Evolutionary conservation across 2,797 vertebrate species (phyloP).

Genomic region (Lepidocolaptes lacrymiger): DNA sequence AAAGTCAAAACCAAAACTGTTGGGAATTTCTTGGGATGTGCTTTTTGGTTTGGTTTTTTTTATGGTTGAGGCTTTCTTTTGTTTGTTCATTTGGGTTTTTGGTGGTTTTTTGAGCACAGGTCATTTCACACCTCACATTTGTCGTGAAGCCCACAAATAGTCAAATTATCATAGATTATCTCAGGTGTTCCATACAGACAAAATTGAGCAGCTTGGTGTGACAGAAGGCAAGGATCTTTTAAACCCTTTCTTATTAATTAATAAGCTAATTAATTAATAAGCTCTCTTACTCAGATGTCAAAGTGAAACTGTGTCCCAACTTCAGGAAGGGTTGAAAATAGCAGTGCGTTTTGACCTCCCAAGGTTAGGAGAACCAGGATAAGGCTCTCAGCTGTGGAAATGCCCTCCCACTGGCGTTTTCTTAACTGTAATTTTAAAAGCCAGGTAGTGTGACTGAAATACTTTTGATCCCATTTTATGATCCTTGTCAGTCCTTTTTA

Average conservation of each 20-base stretch:
- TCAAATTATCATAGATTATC: not conserved
- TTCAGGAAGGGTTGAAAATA: not conserved
- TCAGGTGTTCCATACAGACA: not conserved
- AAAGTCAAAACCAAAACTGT: not conserved
- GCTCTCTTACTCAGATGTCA: not conserved
- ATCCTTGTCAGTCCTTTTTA: not conserved
- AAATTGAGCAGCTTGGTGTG: not conserved
- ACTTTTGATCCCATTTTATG: not conserved
- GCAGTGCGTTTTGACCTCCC: not conserved
- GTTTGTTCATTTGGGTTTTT: not conserved
- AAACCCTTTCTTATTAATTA: not conserved
- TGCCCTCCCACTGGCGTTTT: not conserved
- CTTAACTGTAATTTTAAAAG: not conserved
- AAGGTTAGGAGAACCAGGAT: not conserved
- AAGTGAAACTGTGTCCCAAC: not conserved
- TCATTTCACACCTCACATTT: not conserved
- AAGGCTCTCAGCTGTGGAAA: not conserved
- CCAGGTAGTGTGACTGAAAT: not conserved
- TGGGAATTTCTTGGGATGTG: not conserved
- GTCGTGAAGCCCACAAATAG: not conserved
- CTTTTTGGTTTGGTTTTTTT: not conserved
- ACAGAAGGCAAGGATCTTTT: not conserved
- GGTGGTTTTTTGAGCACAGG: not conserved
- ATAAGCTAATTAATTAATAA: too few species aligned
- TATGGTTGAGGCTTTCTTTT: not conserved